Evolutionary conservation across 2,888 invertebrate genomes (phyloP).

Genomic region (Osmoderma eremita): DNA sequence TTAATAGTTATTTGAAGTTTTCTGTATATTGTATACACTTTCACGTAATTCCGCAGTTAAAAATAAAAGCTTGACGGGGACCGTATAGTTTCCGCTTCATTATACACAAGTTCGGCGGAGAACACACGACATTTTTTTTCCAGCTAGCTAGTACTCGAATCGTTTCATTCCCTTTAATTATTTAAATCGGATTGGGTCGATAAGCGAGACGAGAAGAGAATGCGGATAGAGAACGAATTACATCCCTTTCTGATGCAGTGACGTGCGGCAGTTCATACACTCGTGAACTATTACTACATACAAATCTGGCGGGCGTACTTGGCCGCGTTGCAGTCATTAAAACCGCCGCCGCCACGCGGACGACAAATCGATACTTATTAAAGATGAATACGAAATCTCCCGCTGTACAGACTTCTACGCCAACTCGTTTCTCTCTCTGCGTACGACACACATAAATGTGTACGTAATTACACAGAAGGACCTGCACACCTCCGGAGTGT

Average conservation of each 20-base stretch:
- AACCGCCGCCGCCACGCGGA: not conserved
- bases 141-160: not conserved
- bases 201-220: conserved; percentile 7
- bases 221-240: conserved; percentile 18
- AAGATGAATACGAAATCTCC: conserved; percentile 22
- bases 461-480: conserved; percentile 20
- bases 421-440: not conserved
- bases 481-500: conserved; percentile 11
- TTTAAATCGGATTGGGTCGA: conserved; percentile 32
- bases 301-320: not conserved
- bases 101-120: no score
- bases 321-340: conserved; percentile 23
- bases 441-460: conserved; percentile 5
- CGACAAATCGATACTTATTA: conserved; percentile 36
- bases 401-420: not conserved
- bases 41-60: no score
- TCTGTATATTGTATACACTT: no score
- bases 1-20: no score
- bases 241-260: conserved; percentile 25
- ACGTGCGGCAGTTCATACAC: conserved; percentile 7
- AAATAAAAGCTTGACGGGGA: no score
- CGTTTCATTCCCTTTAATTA: conserved; percentile 33
- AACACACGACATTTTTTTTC: conserved; percentile 10
- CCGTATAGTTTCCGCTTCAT: no score
- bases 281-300: not conserved